Base-by-base conservation (phyloP, 2,113 vertebrate species). In the Lethenteron reissneri region DNA sequence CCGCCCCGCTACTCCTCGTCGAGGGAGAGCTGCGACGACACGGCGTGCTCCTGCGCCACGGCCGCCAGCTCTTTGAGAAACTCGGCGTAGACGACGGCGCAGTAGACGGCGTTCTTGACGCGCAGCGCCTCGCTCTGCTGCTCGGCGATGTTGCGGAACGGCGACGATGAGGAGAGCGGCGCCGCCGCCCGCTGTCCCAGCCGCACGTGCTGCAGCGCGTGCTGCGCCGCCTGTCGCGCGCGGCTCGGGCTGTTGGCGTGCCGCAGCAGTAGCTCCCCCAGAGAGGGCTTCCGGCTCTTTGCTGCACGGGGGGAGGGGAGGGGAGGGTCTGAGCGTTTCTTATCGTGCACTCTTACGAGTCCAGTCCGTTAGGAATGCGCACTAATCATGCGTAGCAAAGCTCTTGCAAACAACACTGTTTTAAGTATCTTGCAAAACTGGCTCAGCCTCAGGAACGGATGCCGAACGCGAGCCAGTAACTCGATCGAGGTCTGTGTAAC, bases 21-120 rank as follows among this genome's bases (percentile, higher is more conserved):
- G 59, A 81, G 79, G 69, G 87, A 82, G 77, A 90, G 94, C 56
- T 90, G 92, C 1, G 92, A 81, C 57, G 83, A 82, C 76, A 97
- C 88, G 0, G 90, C 86, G 57, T 95, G 92, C 74, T 92, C 89
- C 81, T 95, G 91, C 69, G 90, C 85, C 8, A 92, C 84, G 74
- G 92, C 89, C 0, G 92, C 91, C 82, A 97, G 81, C 80, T 97
- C 92, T 78, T 97, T 95, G 71, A 97, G 86, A 83, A 97, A 97
- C 81, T 97, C 91, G 0, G 85, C 84, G 79, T 95, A 95, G 80
- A 97, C 84, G 72, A 97, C 87, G 1, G 91, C 84, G 56, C 88
- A 88, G 84, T 95, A 95, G 58, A 95, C 91, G 2, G 87, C 88
- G 57, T 97, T 97, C 80, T 89, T 90, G 72, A 94, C 87, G 0